Percentiles rank a stretch among this genome's conserved stretches.
Conservation (phyloP, 2,797 vertebrate species). For the Urophycis tenuis region DNA sequence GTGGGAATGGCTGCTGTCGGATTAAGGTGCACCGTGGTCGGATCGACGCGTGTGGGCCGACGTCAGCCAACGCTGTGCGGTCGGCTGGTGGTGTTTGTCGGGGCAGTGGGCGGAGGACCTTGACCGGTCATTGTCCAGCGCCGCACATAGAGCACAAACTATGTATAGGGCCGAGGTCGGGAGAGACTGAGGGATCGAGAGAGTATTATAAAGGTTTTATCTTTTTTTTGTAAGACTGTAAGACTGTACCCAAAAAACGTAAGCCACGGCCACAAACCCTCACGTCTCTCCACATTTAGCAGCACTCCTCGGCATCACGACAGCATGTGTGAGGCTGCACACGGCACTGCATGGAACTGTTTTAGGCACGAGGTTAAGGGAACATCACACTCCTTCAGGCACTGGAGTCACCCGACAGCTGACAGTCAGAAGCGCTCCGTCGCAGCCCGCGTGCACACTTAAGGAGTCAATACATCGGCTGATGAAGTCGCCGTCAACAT, state of each 20-base stretch:
- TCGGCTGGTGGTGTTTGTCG: neutral
- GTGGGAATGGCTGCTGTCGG: neutral
- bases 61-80: neutral
- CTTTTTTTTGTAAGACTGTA: neutral
- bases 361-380: neutral
- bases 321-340: neutral
- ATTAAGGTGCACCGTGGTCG: too few species aligned
- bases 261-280: neutral
- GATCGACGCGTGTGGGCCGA: neutral
- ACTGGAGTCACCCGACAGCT: neutral
- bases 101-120: neutral
- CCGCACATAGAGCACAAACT: neutral
- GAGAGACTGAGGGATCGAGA: too few species aligned
- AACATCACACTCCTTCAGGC: neutral
- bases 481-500: neutral
- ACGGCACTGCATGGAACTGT: neutral
- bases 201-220: neutral
- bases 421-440: neutral
- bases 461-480: neutral
- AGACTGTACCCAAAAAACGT: neutral
- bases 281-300: neutral
- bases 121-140: too few species aligned
- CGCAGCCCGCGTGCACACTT: neutral
- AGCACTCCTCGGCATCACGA: too few species aligned
- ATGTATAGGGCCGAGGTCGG: too few species aligned